A percentile compares a stretch with the other conserved stretches of the same genome.
These are phyloP conservation scores for Poeciliopsis occidentalis DNA, from an alignment of 2,113 vertebrate genomes.

Conservation along the genomic window DNA sequence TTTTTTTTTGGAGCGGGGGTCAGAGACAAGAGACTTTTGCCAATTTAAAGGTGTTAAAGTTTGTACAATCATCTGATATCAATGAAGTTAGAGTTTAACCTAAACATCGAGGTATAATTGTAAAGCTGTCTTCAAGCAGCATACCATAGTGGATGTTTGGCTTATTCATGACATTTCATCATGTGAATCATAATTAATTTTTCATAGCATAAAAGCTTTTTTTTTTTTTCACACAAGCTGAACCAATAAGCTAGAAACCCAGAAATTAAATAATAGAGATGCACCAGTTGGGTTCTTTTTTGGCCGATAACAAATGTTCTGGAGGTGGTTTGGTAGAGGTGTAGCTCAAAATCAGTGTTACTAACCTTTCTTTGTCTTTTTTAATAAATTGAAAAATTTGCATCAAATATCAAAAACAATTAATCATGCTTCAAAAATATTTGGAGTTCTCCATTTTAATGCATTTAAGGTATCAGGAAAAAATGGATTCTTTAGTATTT, in stretches of 20 bases:
- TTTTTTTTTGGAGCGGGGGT: not conserved
- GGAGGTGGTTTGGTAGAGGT: not conserved
- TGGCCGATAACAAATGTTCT: not conserved
- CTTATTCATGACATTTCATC: slow-evolving; percentile 16
- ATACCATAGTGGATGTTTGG: slow-evolving; percentile 7
- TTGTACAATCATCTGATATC: slow-evolving; percentile 20
- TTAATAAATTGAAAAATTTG: not conserved
- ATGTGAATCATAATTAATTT: not conserved
- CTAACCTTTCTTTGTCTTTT: not conserved
- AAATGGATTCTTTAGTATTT: not conserved
- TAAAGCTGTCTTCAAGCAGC: not conserved
- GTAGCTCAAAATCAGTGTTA: not conserved
- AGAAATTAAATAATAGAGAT: not conserved
- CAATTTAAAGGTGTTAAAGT: slow-evolving; percentile 38
- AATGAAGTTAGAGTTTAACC: slow-evolving; percentile 1
- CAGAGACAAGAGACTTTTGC: slow-evolving; percentile 31
- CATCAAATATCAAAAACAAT: not conserved
- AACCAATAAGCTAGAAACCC: slow-evolving; percentile 20
- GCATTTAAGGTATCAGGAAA: not conserved
- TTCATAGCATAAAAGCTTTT: not conserved
- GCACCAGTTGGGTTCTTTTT: not conserved
- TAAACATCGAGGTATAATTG: not conserved
- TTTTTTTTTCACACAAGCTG: not conserved
- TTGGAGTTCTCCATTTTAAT: not conserved
- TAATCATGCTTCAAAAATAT: not conserved